A percentile compares a stretch with the other conserved stretches of the same genome.
These are phyloP conservation scores for Cisticola juncidis DNA, from an alignment of 2,113 vertebrate genomes.

Conservation along the genomic window DNA sequence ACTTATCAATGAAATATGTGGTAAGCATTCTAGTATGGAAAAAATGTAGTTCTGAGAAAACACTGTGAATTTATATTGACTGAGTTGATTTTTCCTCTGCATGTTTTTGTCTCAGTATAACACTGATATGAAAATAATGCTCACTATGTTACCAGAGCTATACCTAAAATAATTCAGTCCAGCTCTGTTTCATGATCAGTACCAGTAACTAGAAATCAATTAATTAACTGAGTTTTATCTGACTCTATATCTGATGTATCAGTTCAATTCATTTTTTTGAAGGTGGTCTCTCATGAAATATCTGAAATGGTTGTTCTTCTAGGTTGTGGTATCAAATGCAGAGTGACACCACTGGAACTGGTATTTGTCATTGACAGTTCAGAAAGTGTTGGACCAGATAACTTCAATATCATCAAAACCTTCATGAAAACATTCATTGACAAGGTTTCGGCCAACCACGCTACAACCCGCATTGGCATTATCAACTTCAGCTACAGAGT, in stretches of 20 bases:
- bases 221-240: background rate
- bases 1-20: slow-evolving; percentile 86
- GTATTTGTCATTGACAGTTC: slow-evolving; percentile 91
- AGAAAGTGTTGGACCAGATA: slow-evolving; percentile 84
- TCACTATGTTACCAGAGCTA: background rate
- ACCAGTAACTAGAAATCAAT: background rate
- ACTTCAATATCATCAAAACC: slow-evolving; percentile 84
- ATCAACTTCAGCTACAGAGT: slow-evolving; percentile 85
- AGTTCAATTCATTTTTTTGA: background rate
- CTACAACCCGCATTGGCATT: slow-evolving; percentile 75
- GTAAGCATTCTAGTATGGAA: slow-evolving; percentile 69
- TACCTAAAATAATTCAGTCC: background rate
- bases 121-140: background rate
- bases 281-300: background rate
- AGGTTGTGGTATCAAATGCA: slow-evolving; percentile 86
- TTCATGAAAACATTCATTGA: slow-evolving; percentile 83
- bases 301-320: background rate
- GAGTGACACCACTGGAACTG: slow-evolving; percentile 80
- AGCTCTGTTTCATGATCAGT: background rate
- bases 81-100: background rate
- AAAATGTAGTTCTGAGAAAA: background rate
- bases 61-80: background rate
- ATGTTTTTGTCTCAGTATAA: background rate
- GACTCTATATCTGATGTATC: background rate
- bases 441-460: slow-evolving; percentile 48